Percentiles rank a stretch among this genome's conserved stretches.
Evolutionary conservation across 2,113 vertebrate genomes (phyloP).

Genomic region (Dendropsophus ebraccatus): DNA sequence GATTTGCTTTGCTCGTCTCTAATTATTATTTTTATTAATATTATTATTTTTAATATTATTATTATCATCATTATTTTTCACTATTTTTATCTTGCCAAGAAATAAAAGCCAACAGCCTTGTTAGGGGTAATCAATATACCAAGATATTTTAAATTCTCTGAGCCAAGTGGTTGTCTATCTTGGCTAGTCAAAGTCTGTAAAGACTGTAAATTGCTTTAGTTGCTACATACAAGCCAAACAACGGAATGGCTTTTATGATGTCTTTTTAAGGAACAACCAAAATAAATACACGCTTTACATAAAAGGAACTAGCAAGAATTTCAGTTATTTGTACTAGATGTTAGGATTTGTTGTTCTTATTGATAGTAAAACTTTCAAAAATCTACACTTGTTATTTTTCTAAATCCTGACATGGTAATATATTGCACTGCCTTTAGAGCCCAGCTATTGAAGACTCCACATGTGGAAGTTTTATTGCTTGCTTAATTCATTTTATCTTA

Average conservation of each 20-base stretch:
- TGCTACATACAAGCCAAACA: background rate
- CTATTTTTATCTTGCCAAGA: too few species aligned
- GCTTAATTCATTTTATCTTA: constrained; percentile 2
- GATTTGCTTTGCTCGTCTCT: too few species aligned
- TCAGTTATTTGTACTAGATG: background rate
- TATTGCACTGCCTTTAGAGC: background rate
- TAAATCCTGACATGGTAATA: background rate
- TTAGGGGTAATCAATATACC: too few species aligned
- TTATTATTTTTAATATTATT: too few species aligned
- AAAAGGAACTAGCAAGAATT: background rate
- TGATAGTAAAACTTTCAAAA: background rate
- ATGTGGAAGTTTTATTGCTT: constrained; percentile 1
- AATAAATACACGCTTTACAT: background rate
- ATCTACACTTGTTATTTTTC: background rate
- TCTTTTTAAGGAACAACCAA: background rate
- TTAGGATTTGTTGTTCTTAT: too few species aligned
- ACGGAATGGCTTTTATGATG: background rate
- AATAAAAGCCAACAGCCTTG: too few species aligned
- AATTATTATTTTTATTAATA: too few species aligned
- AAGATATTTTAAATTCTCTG: background rate
- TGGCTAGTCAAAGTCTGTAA: background rate
- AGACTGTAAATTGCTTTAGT: background rate
- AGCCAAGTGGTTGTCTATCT: background rate
- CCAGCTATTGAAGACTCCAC: too few species aligned
- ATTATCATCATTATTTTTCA: too few species aligned